A percentile compares a stretch with the other conserved stretches of the same genome.
Conservation (phyloP, 1,140 invertebrate species). For the Plutomurus gul region DNA sequence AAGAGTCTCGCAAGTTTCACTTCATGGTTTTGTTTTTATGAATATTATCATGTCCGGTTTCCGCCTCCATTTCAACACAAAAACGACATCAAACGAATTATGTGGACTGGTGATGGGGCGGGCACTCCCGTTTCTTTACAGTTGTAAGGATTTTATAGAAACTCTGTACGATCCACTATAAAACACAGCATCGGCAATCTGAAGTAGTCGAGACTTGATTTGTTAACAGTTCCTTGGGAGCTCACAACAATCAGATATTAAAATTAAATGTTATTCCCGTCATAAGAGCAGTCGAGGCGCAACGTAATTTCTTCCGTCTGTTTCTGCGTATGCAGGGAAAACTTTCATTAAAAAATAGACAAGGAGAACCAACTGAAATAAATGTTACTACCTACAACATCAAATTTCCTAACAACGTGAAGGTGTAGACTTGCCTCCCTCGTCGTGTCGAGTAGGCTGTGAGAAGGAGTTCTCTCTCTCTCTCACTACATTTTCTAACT, state of each 20-base stretch:
- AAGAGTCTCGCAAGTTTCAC: neutral
- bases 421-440: neutral
- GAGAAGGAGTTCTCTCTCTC: neutral
- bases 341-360: neutral
- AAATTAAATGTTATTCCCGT: no score
- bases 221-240: no score
- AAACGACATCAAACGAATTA: slow-evolving; percentile 21
- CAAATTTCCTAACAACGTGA: neutral
- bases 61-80: slow-evolving; percentile 11
- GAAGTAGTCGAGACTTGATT: no score
- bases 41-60: slow-evolving; percentile 35
- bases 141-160: slow-evolving; percentile 30
- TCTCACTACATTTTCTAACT: neutral
- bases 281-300: no score
- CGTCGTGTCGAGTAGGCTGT: neutral
- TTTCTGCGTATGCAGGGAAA: no score
- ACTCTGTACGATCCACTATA: neutral
- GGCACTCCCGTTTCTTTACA: slow-evolving; percentile 14
- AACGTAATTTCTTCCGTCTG: no score
- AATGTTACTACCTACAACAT: neutral
- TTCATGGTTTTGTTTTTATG: neutral
- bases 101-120: neutral
- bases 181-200: no score
- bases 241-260: no score
- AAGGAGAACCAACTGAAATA: slow-evolving; percentile 9